These are phyloP conservation scores for Acleris holmiana DNA, from an alignment of 2,888 invertebrate genomes.

Conservation along the genomic window DNA sequence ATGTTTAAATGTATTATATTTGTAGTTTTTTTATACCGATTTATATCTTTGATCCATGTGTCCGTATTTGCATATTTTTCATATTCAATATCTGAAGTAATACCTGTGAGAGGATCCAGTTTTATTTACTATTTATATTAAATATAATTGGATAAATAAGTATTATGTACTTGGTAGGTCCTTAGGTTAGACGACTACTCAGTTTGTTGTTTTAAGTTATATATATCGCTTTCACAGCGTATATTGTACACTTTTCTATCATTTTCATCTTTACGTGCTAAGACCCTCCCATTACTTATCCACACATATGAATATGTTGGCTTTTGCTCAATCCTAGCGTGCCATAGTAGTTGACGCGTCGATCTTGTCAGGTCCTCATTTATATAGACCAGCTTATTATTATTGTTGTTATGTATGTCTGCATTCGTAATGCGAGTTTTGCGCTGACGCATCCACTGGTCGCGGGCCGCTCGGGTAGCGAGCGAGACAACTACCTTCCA, in stretches of 20 bases:
- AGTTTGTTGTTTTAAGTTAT: slow-evolving; percentile 2
- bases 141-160: too few relatives aligned
- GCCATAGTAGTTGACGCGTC: slow-evolving; percentile 15
- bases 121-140: too few relatives aligned
- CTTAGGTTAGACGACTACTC: too few relatives aligned
- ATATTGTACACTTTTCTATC: slow-evolving; percentile 15
- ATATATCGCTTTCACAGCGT: slow-evolving; percentile 11
- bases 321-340: background rate
- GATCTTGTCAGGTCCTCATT: slow-evolving; percentile 10
- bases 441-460: slow-evolving; percentile 8
- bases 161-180: too few relatives aligned
- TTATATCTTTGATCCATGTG: background rate
- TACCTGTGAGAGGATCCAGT: slow-evolving; percentile 6
- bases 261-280: slow-evolving; percentile 10
- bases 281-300: slow-evolving; percentile 25
- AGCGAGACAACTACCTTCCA: slow-evolving; percentile 9
- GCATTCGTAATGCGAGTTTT: slow-evolving; percentile 3
- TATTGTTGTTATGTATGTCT: background rate
- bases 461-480: slow-evolving; percentile 9
- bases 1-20: slow-evolving; percentile 20
- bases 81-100: slow-evolving; percentile 11
- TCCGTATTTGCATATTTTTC: too few relatives aligned
- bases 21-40: background rate
- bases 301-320: slow-evolving; percentile 16
- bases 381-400: background rate